Base-by-base conservation (phyloP, 2,888 invertebrate genomes). In the Hirudinaria manillensis region DNA sequence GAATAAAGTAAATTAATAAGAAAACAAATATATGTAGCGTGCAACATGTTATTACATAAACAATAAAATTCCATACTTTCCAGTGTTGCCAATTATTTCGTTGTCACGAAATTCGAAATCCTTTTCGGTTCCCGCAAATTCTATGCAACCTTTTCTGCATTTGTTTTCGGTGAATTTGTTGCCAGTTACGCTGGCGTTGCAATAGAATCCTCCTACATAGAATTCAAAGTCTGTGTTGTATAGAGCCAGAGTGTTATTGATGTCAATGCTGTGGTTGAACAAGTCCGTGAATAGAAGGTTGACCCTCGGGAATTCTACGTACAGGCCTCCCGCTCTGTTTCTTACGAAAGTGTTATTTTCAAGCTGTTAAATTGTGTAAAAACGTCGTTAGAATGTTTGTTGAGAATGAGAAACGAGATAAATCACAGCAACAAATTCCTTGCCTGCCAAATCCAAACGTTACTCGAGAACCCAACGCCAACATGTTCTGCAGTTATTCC, bases 371-470 rank as follows among this genome's bases (percentile, higher is more conserved):
- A 45, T 27, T 53, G 2, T 61, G 0, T 3, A 10, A 61, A 6
- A 21, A n/a, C 29, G 24, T 29, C n/a, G n/a, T 6, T 13, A 27
- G 7, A 1, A 16, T 16, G 45, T 45, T 16, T 45, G 45, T 45
- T 45, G 45, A 1, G 45, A 45, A 16, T 10, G 36, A 36, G 55
- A 24, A 6, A 7, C 21, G 55, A 4, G 24, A 27, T 10, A 13
- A n/a, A 1, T 10, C 13, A 61, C 13, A 61, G 1, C 29, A 27
- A 61, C n/a, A 36, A 68, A 68, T 34, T 68, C 3, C 21, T 91
- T 71, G 97, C 85, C 51, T 92, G 88, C 89, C 98, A 99, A 84
- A 97, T 94, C 87, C 95, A 99, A 0, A 99, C 88, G 86, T 98
- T 99, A 82, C 98, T 98, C 0, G 97, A 95, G 78, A 94, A 92